These are phyloP conservation scores for Podilymbus podiceps DNA, from an alignment of 2,113 vertebrate species.

Conservation along the genomic window DNA sequence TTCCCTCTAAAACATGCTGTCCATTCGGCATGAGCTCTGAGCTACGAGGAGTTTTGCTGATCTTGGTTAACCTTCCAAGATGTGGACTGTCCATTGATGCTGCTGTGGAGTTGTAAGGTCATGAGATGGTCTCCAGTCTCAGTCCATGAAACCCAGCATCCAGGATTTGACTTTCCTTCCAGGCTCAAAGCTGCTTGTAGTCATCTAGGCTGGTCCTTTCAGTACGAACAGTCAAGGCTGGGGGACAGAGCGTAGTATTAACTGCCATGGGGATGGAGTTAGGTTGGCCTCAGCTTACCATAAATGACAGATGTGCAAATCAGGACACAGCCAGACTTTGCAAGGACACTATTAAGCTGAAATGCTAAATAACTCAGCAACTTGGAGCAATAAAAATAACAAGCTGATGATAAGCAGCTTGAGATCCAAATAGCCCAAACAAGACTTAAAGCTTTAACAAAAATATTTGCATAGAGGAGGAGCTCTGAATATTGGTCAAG, in stretches of 20 bases:
- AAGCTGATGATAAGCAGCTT: neutral
- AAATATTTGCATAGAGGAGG: neutral
- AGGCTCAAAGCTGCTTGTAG: neutral
- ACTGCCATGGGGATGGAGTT: fast-evolving
- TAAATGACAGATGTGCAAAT: neutral
- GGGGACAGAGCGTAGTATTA: neutral
- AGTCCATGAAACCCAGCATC: neutral
- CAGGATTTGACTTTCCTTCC: neutral
- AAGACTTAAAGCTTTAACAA: neutral
- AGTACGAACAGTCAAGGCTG: neutral
- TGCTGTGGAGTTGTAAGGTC: neutral
- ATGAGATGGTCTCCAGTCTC: neutral
- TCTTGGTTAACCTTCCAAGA: neutral
- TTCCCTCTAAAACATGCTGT: neutral
- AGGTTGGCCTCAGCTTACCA: neutral
- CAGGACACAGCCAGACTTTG: neutral
- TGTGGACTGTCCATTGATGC: neutral
- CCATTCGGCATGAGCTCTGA: neutral
- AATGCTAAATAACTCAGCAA: neutral
- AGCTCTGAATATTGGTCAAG: neutral
- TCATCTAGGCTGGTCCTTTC: neutral
- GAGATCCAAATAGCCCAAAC: neutral
- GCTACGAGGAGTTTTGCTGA: neutral
- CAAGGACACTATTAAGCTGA: neutral
- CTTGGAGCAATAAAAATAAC: neutral